Evolutionary conservation across 2,797 vertebrate species (phyloP).

Genomic region (Halcyon badia): DNA sequence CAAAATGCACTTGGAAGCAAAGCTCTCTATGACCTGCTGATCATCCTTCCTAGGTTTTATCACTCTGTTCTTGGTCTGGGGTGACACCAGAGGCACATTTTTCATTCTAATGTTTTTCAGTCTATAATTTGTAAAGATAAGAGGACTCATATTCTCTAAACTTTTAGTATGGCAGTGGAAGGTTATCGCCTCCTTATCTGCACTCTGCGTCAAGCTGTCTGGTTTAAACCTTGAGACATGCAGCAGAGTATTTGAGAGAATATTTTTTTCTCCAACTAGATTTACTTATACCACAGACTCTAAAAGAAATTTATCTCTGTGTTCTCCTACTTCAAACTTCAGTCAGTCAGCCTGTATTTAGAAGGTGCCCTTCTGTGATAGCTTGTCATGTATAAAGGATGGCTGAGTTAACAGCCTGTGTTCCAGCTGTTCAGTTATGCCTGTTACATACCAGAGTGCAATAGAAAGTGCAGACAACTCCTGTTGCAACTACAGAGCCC

Average conservation of each 20-base stretch:
- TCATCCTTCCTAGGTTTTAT: neutral
- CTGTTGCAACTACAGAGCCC: constrained; percentile 88
- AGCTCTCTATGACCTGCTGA: neutral
- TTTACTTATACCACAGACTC: neutral
- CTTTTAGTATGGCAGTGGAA: neutral
- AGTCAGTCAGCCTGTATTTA: neutral
- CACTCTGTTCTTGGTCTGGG: neutral
- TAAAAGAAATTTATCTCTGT: neutral
- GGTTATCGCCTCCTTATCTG: neutral
- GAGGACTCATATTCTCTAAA: neutral
- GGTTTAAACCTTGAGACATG: neutral
- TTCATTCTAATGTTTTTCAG: neutral
- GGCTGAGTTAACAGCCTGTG: neutral
- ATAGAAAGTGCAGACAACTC: constrained; percentile 88
- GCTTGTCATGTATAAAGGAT: neutral
- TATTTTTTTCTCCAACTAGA: neutral
- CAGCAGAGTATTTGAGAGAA: neutral
- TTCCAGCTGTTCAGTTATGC: neutral
- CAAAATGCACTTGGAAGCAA: neutral
- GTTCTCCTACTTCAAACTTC: neutral
- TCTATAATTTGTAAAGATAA: neutral
- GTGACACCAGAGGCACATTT: neutral
- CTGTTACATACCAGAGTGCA: constrained; percentile 86
- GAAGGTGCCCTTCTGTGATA: neutral
- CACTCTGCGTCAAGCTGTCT: neutral